phyloP scores from a whole-genome alignment of 1,140 invertebrate genomes.

The Philopotamus ludificatus region DNA sequence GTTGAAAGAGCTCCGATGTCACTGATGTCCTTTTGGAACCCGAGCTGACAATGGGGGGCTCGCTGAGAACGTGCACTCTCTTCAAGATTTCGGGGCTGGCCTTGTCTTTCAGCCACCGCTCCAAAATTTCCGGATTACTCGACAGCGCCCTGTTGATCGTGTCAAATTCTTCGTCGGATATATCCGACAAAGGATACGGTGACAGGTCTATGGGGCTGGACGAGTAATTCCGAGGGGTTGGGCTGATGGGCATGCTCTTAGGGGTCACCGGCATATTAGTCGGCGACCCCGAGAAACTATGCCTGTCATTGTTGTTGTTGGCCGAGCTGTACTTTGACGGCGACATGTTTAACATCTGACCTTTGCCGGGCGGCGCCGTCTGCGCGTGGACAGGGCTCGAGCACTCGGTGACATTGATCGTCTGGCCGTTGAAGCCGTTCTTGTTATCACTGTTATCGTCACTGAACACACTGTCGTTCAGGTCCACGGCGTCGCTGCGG shows the following conservation, averaged over 20 bases:
- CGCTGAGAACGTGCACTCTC: conserved; percentile 56
- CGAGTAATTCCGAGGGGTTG: conserved; percentile 30
- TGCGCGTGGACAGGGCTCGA: conserved; percentile 7
- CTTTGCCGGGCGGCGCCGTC: conserved; percentile 11
- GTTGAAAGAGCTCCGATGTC: conserved; percentile 80
- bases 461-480: conserved; percentile 28
- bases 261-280: conserved; percentile 13
- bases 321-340: conserved; percentile 8
- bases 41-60: conserved; percentile 49
- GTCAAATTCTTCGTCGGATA: conserved; percentile 39
- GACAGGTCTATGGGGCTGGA: conserved; percentile 29
- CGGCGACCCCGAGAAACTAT: conserved; percentile 29
- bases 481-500: conserved; percentile 16
- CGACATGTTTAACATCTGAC: conserved; percentile 14
- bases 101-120: conserved; percentile 72
- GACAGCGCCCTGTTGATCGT: conserved; percentile 46
- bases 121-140: conserved; percentile 60
- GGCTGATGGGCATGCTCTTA: conserved; percentile 24
- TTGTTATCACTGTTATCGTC: conserved; percentile 24
- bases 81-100: conserved; percentile 65
- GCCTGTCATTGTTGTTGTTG: conserved; percentile 20
- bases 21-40: conserved; percentile 71
- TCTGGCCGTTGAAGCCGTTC: conserved; percentile 27
- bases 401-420: conserved; percentile 37
- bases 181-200: conserved; percentile 17